Evolutionary conservation across 2,113 vertebrate species (phyloP).

Genomic region (Burhinus oedicnemus): DNA sequence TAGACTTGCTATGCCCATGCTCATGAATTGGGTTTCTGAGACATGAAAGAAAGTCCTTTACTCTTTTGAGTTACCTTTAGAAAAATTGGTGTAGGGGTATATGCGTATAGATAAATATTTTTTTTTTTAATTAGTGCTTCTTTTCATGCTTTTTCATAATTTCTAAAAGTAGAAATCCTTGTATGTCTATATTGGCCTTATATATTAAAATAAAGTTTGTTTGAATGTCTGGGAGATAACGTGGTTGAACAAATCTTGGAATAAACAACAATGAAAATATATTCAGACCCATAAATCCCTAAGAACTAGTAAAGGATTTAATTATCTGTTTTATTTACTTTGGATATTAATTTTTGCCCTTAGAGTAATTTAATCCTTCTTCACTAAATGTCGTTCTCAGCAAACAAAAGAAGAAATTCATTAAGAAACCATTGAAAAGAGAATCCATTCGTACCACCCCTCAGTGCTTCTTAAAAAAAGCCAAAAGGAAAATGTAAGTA

Average conservation of each 20-base stretch:
- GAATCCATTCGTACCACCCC: constrained; percentile 90
- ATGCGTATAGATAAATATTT: background rate
- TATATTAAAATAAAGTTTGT: background rate
- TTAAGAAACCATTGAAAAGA: constrained; percentile 89
- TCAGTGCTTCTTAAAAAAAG: constrained; percentile 81
- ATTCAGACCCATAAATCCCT: background rate
- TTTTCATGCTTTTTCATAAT: background rate
- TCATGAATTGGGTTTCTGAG: background rate
- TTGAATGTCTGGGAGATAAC: background rate
- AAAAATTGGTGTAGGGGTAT: background rate
- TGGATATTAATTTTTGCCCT: background rate
- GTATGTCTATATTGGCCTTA: background rate
- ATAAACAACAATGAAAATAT: background rate
- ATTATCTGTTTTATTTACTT: background rate
- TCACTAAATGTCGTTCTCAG: constrained; percentile 70
- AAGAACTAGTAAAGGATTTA: background rate
- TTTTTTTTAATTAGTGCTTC: background rate
- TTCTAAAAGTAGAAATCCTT: background rate
- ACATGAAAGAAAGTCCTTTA: background rate
- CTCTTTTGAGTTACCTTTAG: background rate
- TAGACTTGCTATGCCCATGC: background rate
- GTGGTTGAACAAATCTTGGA: background rate
- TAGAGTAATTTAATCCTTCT: background rate
- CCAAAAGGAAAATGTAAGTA: constrained; percentile 73
- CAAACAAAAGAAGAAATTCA: constrained; percentile 89